Conservation (phyloP, 2,888 invertebrate genomes). For the Drosophila mimetica region DNA sequence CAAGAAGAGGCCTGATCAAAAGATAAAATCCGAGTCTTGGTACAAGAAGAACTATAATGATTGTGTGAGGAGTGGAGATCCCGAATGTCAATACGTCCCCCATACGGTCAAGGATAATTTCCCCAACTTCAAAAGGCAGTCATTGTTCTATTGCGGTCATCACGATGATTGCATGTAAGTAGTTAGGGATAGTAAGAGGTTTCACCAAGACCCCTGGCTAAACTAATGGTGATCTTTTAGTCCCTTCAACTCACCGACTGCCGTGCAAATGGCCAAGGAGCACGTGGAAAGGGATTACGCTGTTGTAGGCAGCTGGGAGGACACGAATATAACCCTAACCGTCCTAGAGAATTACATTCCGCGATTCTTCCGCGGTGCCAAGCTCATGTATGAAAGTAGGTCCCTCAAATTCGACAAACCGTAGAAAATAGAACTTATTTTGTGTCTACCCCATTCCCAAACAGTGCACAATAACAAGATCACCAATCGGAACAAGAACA, state of each 20-base stretch:
- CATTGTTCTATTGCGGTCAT: conserved; percentile 95
- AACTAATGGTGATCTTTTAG: conserved; percentile 79
- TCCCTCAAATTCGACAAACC: background rate
- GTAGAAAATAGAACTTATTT: background rate
- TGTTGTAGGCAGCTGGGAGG: conserved; percentile 94
- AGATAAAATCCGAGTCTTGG: conserved; percentile 73
- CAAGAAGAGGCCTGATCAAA: conserved; percentile 90
- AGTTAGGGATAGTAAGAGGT: background rate
- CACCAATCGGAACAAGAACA: conserved; percentile 89
- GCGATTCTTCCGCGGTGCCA: conserved; percentile 91
- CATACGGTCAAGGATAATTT: conserved; percentile 86
- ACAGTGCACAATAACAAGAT: conserved; percentile 64
- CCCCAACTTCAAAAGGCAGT: conserved; percentile 92
- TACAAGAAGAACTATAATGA: conserved; percentile 90
- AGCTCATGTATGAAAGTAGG: conserved; percentile 72
- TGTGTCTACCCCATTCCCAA: background rate
- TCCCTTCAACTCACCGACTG: conserved; percentile 93
- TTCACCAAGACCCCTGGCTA: background rate
- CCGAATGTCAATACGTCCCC: conserved; percentile 91
- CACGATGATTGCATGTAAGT: conserved; percentile 92
- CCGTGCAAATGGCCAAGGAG: conserved; percentile 92
- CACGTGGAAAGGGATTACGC: conserved; percentile 94
- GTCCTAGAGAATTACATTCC: conserved; percentile 94
- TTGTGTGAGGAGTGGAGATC: conserved; percentile 92
- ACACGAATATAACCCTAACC: conserved; percentile 92